phyloP scores from a whole-genome alignment of 2,113 vertebrate species.

The zebrafish (Danio rerio) region GRCz12tu NC_133198.1:42254001-42254500 shows the following conservation, averaged over 20 bases:
- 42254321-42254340: slow-evolving; percentile 2
- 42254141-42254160: slow-evolving; percentile 39
- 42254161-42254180: slow-evolving; percentile 35
- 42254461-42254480: not conserved
- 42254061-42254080: slow-evolving; percentile 76
- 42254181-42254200: slow-evolving; percentile 28
- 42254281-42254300: slow-evolving; percentile 38
- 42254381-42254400: not conserved
- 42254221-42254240: slow-evolving; percentile 42
- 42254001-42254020: slow-evolving; percentile 82
- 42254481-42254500: not conserved
- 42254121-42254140: slow-evolving; percentile 56
- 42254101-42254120: slow-evolving; percentile 64
- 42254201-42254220: slow-evolving; percentile 41
- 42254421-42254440: not conserved
- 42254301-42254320: slow-evolving; percentile 30
- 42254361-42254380: not conserved
- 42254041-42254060: slow-evolving; percentile 84
- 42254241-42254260: slow-evolving; percentile 31
- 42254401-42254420: not conserved
- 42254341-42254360: not conserved
- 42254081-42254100: slow-evolving; percentile 76
- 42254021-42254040: slow-evolving; percentile 80
- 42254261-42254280: slow-evolving; percentile 27
- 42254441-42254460: not conserved